Percentiles rank a stretch among this genome's conserved stretches.
Evolutionary conservation across 1,140 invertebrate genomes (phyloP).

Genomic region (Brachionus sp.): DNA sequence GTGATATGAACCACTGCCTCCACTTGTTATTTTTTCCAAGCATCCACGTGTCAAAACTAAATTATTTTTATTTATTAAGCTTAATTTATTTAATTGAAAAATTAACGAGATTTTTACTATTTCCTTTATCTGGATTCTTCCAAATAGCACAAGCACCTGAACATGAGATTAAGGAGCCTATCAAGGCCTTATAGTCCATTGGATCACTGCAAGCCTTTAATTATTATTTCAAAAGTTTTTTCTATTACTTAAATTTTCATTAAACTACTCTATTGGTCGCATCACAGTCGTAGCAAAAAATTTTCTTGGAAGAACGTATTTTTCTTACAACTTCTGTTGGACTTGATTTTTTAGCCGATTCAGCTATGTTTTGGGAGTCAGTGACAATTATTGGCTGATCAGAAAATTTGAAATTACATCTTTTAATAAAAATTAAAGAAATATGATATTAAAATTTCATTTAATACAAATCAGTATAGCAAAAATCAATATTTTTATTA

Average conservation of each 20-base stretch:
- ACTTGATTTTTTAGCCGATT: background rate
- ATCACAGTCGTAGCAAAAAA: conserved; percentile 26
- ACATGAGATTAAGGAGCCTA: background rate
- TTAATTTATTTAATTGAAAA: background rate
- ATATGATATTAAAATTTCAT: background rate
- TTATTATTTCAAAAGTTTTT: background rate
- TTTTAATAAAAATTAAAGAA: background rate
- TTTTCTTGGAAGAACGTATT: background rate
- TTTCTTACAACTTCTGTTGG: background rate
- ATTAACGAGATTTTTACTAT: background rate
- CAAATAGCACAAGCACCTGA: conserved; percentile 9
- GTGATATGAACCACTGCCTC: background rate
- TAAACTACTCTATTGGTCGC: background rate
- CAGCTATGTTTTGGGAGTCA: background rate
- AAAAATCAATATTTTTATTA: background rate
- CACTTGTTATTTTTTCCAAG: background rate
- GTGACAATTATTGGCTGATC: background rate
- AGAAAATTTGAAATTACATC: background rate
- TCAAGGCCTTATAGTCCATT: background rate
- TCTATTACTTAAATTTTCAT: background rate
- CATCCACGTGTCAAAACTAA: background rate
- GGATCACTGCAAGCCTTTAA: background rate
- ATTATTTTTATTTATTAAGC: background rate
- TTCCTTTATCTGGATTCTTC: background rate
- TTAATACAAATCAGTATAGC: background rate